Base-by-base conservation (phyloP, 2,797 vertebrate genomes). In the Toxotes lorentzi region DNA sequence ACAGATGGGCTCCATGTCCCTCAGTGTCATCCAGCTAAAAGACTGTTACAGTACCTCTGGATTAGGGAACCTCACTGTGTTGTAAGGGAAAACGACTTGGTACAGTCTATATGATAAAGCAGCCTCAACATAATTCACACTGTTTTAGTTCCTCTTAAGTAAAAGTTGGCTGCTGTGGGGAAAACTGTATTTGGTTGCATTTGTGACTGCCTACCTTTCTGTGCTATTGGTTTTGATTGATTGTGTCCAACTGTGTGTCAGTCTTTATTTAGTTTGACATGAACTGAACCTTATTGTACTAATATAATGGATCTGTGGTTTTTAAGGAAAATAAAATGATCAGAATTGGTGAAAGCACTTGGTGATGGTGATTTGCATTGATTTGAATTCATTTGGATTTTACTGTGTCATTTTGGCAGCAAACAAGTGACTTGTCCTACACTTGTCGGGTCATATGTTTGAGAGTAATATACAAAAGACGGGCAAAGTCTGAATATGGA, bases 251-350 rank as follows among this genome's bases (percentile, higher is more conserved):
- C 56, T 40, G 30, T 84, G 75, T 57, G 79, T 64, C 67, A 76
- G 79, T 57, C 84, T 86, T 83, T 69, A 70, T 76, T 71, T 79
- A 76, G 79, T 90, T 87, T 90, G 78, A 86, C 78, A 67, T 83
- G 8, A 82, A 83, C 74, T 86, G 6, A 56, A 59, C 62, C 34
- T 9, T 53, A 61, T 40, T 92, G 76, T 92, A 75, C 23, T 84
- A 74, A 85, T 75, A 62, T 78, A 73, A 79, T 72, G 40, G 57
- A 83, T 45, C 34, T 87, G 78, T 89, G 86, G 67, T 91, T 93
- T 92, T 84, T 87, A 85, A 79, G 32, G 67, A 90, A 90, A 91
- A 92, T 89, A 89, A 92, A 92, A 24, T 45, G 32, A 83, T 67
- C n/a, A 6, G 27, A 56, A 57, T 71, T 85, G 58, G 43, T 82